Base-by-base conservation (phyloP, 2,797 vertebrate genomes). In the Eulemur coronatus region DNA sequence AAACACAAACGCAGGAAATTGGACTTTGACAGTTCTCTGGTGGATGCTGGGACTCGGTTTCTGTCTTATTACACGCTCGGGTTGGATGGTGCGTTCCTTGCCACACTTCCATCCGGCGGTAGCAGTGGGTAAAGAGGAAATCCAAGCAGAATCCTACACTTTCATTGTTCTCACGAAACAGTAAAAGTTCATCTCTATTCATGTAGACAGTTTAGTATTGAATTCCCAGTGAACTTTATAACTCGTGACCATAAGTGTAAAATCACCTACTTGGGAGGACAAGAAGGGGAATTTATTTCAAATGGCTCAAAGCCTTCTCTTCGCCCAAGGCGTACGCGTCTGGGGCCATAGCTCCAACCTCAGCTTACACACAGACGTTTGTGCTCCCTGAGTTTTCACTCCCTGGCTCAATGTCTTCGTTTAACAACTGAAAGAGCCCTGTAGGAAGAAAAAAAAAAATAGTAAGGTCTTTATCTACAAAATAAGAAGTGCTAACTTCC, bases 41-140 rank as follows among this genome's bases (percentile, higher is more conserved):
- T 0, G 11, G 11, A 15, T 15, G 52, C 24, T 3, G 14, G 35
- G 48, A 3, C 14, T 59, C 10, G 1, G 3, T 33, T 13, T n/a
- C 18, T 57, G 28, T 52, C 30, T 35, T 38, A 4, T 24, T 22
- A 2, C 17, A 20, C 4, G 0, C 30, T 33, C 11, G 0, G 13
- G 2, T 18, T 55, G 24, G 8, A 0, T 2, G 9, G 4, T 13
- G 3, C 12, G 1, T 33, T 61, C 33, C n/a, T n/a, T 18, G 1
- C 14, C 17, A 28, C 4, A 3, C 2, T 7, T 33, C 30, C 4
- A 0, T 48, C 76, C 43, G 11, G 38, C 28, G 0, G 14, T 15
- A 3, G 43, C 41, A 15, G 50, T 0, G 5, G 28, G 3, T 38
- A 26, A 33, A 2, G 5, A n/a, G 3, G 5, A 63, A 63, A 82